Conservation (phyloP, 2,888 invertebrate genomes). For the Dugesia japonica region DNA sequence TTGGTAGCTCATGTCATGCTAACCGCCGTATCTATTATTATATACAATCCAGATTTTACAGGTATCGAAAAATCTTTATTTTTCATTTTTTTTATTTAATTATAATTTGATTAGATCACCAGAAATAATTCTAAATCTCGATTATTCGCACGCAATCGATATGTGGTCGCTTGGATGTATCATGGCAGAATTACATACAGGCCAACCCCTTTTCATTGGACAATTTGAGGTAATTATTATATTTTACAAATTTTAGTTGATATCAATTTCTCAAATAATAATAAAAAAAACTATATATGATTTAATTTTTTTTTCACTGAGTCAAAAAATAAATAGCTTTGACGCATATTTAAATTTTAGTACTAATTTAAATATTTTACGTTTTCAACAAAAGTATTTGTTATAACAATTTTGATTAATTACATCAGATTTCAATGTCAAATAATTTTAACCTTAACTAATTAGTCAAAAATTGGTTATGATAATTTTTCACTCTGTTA, state of each 20-base stretch:
- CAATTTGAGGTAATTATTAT: background rate
- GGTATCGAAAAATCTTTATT: slow-evolving; percentile 45
- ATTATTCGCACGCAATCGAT: slow-evolving; percentile 1
- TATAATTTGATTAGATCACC: background rate
- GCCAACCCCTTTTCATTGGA: background rate
- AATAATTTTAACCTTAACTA: no score
- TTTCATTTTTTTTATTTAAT: background rate
- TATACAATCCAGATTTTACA: slow-evolving; percentile 72
- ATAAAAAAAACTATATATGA: no score
- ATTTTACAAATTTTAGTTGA: background rate
- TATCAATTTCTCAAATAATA: background rate
- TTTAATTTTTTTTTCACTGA: no score
- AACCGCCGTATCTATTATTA: slow-evolving; percentile 82
- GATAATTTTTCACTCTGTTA: no score
- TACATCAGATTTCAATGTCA: no score
- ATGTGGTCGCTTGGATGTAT: slow-evolving; percentile 10
- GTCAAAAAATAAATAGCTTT: no score
- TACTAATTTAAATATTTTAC: no score
- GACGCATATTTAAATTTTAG: no score
- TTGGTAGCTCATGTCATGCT: slow-evolving; percentile 65
- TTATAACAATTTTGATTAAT: no score
- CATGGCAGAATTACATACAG: background rate
- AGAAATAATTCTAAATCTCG: background rate
- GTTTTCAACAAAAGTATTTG: no score
- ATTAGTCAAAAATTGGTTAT: no score